A percentile compares a stretch with the other conserved stretches of the same genome.
Conservation (phyloP, 2,797 vertebrate species). For the Remorina albescens region DNA sequence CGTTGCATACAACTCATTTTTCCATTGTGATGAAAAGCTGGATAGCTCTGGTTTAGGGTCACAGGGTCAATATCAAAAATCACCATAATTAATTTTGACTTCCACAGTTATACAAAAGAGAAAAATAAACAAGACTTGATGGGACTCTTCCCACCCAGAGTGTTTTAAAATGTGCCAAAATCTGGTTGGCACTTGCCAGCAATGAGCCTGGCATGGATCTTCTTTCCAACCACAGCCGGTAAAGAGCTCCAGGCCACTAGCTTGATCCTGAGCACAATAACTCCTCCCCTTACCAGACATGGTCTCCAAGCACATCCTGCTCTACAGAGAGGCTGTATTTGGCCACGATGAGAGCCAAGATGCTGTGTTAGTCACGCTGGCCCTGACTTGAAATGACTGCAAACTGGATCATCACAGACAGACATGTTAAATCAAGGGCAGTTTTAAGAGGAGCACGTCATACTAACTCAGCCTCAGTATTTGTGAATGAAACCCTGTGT, state of each 20-base stretch:
- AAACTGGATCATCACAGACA: not conserved
- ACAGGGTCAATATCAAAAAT: slow-evolving; percentile 41
- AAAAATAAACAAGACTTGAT: slow-evolving; percentile 46
- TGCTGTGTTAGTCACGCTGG: slow-evolving; percentile 1
- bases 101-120: slow-evolving; percentile 15
- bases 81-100: slow-evolving; percentile 47
- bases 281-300: slow-evolving; percentile 34
- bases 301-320: slow-evolving; percentile 30
- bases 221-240: slow-evolving; percentile 71
- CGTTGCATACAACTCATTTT: slow-evolving; percentile 37
- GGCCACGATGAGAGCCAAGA: not conserved
- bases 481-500: slow-evolving; percentile 46
- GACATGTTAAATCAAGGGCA: not conserved
- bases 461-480: slow-evolving; percentile 24
- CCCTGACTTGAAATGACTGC: not conserved
- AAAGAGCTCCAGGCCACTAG: slow-evolving; percentile 58
- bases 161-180: slow-evolving; percentile 42
- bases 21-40: slow-evolving; percentile 29
- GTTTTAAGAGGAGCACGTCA: not conserved
- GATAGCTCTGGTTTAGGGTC: slow-evolving; percentile 29
- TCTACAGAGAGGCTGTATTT: slow-evolving; percentile 26
- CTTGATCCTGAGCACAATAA: slow-evolving; percentile 45
- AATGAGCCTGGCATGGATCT: slow-evolving; percentile 58
- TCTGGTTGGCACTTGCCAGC: slow-evolving; percentile 54
- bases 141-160: slow-evolving; percentile 42